Conservation (phyloP, 1,140 invertebrate species). For the Orchestia grillus region DNA sequence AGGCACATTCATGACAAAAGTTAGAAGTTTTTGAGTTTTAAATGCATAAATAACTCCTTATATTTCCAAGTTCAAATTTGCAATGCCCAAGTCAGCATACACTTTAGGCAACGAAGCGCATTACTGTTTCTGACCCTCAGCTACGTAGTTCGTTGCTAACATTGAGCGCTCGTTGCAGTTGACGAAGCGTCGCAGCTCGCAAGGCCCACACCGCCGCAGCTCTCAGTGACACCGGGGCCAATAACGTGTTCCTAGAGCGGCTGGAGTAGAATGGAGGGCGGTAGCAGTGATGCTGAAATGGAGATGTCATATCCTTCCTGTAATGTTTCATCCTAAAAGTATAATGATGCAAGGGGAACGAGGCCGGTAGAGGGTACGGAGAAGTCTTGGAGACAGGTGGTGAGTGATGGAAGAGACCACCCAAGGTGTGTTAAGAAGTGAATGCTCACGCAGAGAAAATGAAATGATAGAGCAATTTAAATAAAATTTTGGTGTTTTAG, state of each 20-base stretch:
- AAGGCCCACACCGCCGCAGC: no score
- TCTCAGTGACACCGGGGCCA: neutral
- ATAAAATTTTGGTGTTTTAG: no score
- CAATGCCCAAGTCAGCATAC: neutral
- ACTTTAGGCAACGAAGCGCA: neutral
- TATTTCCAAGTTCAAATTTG: neutral
- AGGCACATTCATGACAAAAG: no score
- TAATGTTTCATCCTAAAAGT: conserved; percentile 12
- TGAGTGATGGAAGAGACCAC: neutral
- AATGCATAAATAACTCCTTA: neutral
- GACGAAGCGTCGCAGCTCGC: no score
- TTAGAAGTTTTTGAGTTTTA: neutral
- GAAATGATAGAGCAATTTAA: no score
- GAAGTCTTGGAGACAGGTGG: neutral
- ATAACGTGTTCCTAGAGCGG: neutral
- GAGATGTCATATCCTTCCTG: conserved; percentile 28
- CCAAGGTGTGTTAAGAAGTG: neutral
- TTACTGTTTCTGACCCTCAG: neutral
- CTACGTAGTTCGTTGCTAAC: neutral
- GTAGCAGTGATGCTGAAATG: neutral
- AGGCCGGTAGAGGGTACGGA: neutral
- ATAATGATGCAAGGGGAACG: neutral
- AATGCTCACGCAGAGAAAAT: neutral
- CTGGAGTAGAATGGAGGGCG: neutral
- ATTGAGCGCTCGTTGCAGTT: neutral